Base-by-base conservation (phyloP, 1,140 invertebrate genomes). In the Eumeta japonica region DNA sequence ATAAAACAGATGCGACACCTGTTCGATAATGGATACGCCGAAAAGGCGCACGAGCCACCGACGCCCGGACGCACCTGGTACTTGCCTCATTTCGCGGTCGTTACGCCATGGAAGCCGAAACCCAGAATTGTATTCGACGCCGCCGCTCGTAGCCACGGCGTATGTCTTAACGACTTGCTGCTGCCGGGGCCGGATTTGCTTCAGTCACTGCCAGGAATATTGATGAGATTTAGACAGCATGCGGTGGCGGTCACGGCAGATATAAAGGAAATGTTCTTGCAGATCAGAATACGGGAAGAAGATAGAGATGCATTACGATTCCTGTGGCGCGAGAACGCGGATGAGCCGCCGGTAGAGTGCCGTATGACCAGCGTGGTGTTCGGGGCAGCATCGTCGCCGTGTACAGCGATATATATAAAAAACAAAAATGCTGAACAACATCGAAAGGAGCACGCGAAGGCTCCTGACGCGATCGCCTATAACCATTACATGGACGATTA, bases 251-350 rank as follows among this genome's bases (percentile, higher is more conserved):
- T 50, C 18, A 37, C 18, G 12, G 32, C 32, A 28, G 46, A 58
- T 39, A 54, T 60, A 2, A 13, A 18, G 11, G 55, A 53, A 18
- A 62, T 57, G 54, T 60, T 54, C 24, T 37, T 55, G 3, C 48
- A 47, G 27, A 31, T 62, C 2, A 34, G 38, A 30, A 49, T 59
- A 3, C 13, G 36, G 7, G 13, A 37, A 28, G 29, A 38, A 30
- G 54, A 59, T 44, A 42, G 39, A 29, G 12, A 49, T 9, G 32
- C 40, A 1, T 53, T 58, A 42, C 24, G 46, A n/a, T 55, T 59
- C 31, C 30, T 58, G 2, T 58, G 49, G 46, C 39, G 53, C 13
- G 38, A 27, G 1, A 29, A 16, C 0, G 14, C 48, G 11, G 5
- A 13, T 17, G 5, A 9, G 2, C 9, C 9, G 18, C 12, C 12